Base-by-base conservation (phyloP, 2,797 vertebrate species). In the Channallabes apus region DNA sequence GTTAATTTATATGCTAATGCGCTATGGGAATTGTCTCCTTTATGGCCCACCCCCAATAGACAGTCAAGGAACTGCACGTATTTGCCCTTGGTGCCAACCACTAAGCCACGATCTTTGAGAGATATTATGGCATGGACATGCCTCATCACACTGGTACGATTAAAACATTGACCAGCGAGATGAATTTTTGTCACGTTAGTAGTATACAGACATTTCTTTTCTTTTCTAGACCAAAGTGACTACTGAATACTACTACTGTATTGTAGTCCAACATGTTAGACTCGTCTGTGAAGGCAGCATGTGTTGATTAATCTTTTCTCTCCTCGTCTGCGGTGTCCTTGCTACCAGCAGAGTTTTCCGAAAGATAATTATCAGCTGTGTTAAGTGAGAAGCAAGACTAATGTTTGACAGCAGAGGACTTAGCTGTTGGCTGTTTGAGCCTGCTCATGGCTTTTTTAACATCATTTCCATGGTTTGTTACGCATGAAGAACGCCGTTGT, bases 361-460 rank as follows among this genome's bases (percentile, higher is more conserved):
- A 54, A 72, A 65, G 72, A 59, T 87, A 85, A 87, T 87, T 88
- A 89, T 69, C 85, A 85, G 56, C 29, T 17, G 65, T 72, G 84
- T 83, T 56, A 65, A 69, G 61, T 80, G 67, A 56, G 79, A 22
- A 61, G 22, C 82, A 8, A 84, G 78, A 68, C 68, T 29, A 86
- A 24, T 35, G 62, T 82, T 56, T 82, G 86, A 84, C 77, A 71
- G 64, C n/a, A 62, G 17, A 5, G 61, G 20, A 65, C 80, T 29
- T 76, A 14, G 6, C 51, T n/a, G 82, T 73, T 56, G 84, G 51
- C 46, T 7, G 58, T 8, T 29, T n/a, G 62, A 69, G 71, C 24
- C 59, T 27, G n/a, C 38, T 62, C 18, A 4, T 72, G 11, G 4
- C 2, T 54, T 22, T 27, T 75, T 24, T 5, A 46, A 59, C 65